These are phyloP conservation scores for Orius insidiosus DNA, from an alignment of 1,140 invertebrate genomes.

Conservation along the genomic window DNA sequence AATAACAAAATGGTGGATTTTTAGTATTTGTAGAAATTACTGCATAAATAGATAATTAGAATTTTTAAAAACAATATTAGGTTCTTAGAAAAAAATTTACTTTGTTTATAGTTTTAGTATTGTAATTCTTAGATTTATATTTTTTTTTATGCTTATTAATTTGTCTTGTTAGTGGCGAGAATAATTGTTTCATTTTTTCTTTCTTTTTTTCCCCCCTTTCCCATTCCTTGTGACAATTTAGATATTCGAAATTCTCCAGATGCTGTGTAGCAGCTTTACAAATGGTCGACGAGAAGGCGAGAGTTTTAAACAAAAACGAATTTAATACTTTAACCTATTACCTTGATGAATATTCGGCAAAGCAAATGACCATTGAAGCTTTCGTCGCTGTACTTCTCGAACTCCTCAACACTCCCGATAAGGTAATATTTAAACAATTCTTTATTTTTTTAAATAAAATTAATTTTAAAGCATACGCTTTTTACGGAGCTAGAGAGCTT, in stretches of 20 bases:
- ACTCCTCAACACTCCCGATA: conserved; percentile 79
- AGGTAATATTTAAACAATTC: conserved; percentile 35
- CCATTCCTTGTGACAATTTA: background rate
- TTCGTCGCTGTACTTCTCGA: conserved; percentile 76
- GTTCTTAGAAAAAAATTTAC: no score
- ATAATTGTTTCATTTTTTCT: background rate
- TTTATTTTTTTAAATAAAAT: conserved; percentile 6
- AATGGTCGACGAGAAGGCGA: conserved; percentile 82
- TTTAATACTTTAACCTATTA: conserved; percentile 76
- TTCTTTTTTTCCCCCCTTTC: background rate
- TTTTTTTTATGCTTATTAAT: background rate
- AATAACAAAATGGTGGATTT: no score
- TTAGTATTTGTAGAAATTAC: no score
- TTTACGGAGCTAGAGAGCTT: conserved; percentile 82
- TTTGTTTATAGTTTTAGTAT: no score
- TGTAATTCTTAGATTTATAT: background rate
- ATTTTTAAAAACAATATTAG: no score
- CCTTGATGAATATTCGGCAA: conserved; percentile 70
- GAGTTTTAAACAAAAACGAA: conserved; percentile 67
- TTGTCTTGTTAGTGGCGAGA: background rate
- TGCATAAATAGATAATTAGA: no score
- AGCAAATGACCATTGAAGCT: conserved; percentile 69
- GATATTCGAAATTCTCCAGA: conserved; percentile 27
- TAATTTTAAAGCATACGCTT: conserved; percentile 67
- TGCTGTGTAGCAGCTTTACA: conserved; percentile 43